Evolutionary conservation across 1,140 invertebrate species (phyloP).

Genomic region (Atta colombica): DNA sequence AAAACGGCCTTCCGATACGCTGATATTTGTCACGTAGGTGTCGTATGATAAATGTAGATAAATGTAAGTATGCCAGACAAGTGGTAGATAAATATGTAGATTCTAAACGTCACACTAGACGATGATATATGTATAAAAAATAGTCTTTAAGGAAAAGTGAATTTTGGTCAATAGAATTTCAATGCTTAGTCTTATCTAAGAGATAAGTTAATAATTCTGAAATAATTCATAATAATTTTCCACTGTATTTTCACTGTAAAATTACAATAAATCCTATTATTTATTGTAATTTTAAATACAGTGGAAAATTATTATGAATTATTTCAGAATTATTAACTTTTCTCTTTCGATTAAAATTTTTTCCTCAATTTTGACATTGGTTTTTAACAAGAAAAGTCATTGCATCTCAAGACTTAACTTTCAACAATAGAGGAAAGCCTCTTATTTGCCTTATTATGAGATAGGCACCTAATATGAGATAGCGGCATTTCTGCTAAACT

Average conservation of each 20-base stretch:
- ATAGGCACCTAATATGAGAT: no score
- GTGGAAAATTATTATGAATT: neutral
- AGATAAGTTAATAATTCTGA: no score
- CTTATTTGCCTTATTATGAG: no score
- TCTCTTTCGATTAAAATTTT: neutral
- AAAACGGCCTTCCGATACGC: conserved; percentile 20
- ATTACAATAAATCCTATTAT: neutral
- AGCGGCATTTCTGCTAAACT: no score
- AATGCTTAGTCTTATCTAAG: no score
- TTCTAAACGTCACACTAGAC: conserved; percentile 10
- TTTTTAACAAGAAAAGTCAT: neutral
- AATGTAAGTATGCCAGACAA: conserved; percentile 48
- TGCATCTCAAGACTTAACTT: neutral
- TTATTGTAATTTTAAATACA: neutral
- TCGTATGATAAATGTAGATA: conserved; percentile 57
- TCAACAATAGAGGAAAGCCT: neutral
- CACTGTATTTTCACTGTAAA: no score
- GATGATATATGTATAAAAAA: conserved; percentile 26
- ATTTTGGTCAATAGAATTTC: neutral
- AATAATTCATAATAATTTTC: no score
- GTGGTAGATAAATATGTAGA: conserved; percentile 45
- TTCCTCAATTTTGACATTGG: neutral
- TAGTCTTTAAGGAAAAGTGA: conserved; percentile 12
- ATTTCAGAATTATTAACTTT: neutral
- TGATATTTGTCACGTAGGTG: conserved; percentile 33